These are phyloP conservation scores for Stenchaetothrips biformis DNA, from an alignment of 2,888 invertebrate genomes.

Conservation along the genomic window DNA sequence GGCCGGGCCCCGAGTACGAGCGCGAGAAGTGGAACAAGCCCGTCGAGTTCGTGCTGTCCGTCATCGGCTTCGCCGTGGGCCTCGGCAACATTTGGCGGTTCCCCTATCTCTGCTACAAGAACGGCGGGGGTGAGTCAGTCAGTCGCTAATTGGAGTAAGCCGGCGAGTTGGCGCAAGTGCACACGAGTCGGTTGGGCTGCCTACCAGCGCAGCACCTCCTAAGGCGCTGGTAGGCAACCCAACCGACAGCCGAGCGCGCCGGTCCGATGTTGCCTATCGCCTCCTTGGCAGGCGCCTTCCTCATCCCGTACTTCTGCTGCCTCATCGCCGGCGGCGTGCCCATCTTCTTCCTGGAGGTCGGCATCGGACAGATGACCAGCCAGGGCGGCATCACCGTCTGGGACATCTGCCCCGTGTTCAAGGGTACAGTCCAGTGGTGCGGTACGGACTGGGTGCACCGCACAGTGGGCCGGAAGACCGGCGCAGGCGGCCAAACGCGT, in stretches of 20 bases:
- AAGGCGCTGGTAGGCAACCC: too few species aligned
- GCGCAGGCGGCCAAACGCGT: too few species aligned
- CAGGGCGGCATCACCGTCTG: conserved; percentile 46
- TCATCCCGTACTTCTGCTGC: conserved; percentile 57
- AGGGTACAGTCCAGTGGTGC: conserved; percentile 34
- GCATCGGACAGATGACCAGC: conserved; percentile 57
- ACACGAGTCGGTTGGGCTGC: too few species aligned
- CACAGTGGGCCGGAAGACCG: too few species aligned
- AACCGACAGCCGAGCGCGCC: too few species aligned
- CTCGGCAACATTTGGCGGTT: conserved; percentile 63
- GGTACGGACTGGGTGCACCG: background rate
- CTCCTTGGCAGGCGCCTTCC: conserved; percentile 50
- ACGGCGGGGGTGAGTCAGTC: conserved; percentile 45
- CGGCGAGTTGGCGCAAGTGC: too few species aligned
- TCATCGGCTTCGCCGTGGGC: conserved; percentile 57
- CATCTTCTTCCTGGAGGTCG: conserved; percentile 57
- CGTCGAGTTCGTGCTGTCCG: conserved; percentile 55
- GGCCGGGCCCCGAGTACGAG: background rate
- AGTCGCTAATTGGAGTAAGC: too few species aligned
- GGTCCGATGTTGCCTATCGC: too few species aligned
- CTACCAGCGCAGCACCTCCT: too few species aligned
- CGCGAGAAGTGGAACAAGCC: conserved; percentile 39
- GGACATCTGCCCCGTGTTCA: conserved; percentile 39
- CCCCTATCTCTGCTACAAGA: conserved; percentile 55
- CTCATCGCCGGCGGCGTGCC: conserved; percentile 56